Evolutionary conservation across 2,888 invertebrate species (phyloP), one percentile per base, ranked within the genome.

Genomic region (Mellilla xanthometata): DNA sequence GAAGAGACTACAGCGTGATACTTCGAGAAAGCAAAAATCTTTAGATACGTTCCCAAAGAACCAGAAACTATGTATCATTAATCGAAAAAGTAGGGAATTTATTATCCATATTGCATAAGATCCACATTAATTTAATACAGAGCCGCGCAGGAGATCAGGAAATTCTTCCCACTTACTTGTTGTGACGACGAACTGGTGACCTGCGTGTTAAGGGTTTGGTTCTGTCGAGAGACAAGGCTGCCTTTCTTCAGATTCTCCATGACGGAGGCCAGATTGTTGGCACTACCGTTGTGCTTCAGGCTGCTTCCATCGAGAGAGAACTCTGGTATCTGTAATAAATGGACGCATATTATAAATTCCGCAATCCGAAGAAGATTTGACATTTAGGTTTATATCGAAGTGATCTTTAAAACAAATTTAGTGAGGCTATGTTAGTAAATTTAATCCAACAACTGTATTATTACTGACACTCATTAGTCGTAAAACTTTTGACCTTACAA

Each of bases 241-340:
- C 92, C 92, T 76, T 93, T 94, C 72, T 94, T 93, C 63, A 94
- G 90, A 81, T 93, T 94, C 82, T 94, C 94, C 91, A 94, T 93
- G 70, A 93, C 91, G 71, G 93, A 90, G 60, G 93, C 91, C 87
- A 93, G 85, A 62, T 94, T 93, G 59, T 91, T 87, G 77, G 84
- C 73, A 59, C 85, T 86, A 61, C 89, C 88, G 87, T 87, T 88
- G 69, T 85, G 82, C 55, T 83, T 86, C 61, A 87, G 77, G 69
- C 90, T 90, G 73, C 75, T 85, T 63, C 90, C 91, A 84, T 93
- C 93, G 73, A 90, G 85, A 52, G 90, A 87, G 74, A 92, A 92
- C 65, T 92, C 92, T 62, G 93, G 86, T 76, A 89, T 81, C 89
- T 89, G 77, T 12, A 80, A 76, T 65, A 74, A 78, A 38, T 10